These are phyloP conservation scores for Latrodectus hesperus DNA, from an alignment of 2,888 invertebrate genomes.

Conservation along the genomic window DNA sequence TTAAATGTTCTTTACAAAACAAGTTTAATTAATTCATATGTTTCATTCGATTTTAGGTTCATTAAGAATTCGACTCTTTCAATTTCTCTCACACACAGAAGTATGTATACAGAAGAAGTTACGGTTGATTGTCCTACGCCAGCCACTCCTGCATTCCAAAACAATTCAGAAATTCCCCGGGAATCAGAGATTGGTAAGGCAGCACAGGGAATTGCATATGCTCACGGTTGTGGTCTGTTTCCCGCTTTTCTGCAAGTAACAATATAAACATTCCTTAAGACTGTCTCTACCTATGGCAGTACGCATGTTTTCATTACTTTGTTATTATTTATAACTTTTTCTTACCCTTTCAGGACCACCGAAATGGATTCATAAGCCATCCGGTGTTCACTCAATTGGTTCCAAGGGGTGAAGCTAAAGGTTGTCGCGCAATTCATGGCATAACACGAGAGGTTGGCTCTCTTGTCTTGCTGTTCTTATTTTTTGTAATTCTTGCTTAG, in stretches of 20 bases:
- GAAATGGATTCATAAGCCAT: constrained; percentile 69
- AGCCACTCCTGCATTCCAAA: constrained; percentile 20
- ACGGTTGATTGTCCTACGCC: constrained; percentile 35
- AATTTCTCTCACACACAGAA: constrained; percentile 32
- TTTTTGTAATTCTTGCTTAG: too few species aligned
- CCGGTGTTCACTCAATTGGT: constrained; percentile 27
- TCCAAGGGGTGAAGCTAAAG: constrained; percentile 65
- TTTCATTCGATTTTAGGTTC: constrained; percentile 17
- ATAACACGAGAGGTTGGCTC: constrained; percentile 35
- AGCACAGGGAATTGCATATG: constrained; percentile 69
- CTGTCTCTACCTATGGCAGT: neutral
- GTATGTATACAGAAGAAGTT: constrained; percentile 4
- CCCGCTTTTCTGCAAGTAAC: constrained; percentile 54
- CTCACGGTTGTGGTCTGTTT: constrained; percentile 38
- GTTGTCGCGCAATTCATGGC: constrained; percentile 69
- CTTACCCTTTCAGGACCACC: constrained; percentile 64
- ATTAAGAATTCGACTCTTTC: constrained; percentile 54
- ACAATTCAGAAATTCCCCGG: constrained; percentile 4
- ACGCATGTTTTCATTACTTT: neutral
- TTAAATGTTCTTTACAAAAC: too few species aligned
- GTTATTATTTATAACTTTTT: neutral
- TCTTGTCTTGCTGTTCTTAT: neutral
- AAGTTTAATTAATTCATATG: too few species aligned
- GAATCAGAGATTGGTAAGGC: constrained; percentile 25
- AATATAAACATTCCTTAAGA: neutral